Conservation (phyloP, 1,140 invertebrate genomes). For the Dendrolimus kikuchii region DNA sequence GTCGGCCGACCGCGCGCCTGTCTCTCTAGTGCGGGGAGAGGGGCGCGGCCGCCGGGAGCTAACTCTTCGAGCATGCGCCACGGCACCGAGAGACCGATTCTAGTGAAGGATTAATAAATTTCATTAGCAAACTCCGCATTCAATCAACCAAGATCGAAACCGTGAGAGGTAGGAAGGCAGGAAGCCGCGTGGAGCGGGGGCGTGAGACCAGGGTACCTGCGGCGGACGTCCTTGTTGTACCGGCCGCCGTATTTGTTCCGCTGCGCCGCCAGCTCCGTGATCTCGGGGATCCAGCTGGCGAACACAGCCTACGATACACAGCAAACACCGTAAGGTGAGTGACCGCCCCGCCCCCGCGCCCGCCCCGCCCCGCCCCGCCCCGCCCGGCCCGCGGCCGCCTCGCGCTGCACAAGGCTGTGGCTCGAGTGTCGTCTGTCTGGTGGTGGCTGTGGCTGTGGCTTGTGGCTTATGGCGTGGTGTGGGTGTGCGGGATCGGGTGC, state of each 20-base stretch:
- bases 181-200: slow-evolving; percentile 68
- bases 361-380: slow-evolving; percentile 35
- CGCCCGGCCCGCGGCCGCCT: slow-evolving; percentile 52
- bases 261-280: slow-evolving; percentile 97
- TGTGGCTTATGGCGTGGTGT: slow-evolving; percentile 46
- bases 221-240: slow-evolving; percentile 97
- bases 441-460: slow-evolving; percentile 37
- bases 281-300: slow-evolving; percentile 99
- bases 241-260: slow-evolving; percentile 98
- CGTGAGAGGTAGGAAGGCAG: slow-evolving; percentile 62
- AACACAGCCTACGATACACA: slow-evolving; percentile 92
- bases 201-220: slow-evolving; percentile 86
- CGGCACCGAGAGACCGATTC: slow-evolving; percentile 74
- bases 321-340: slow-evolving; percentile 64
- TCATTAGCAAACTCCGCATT: slow-evolving; percentile 74
- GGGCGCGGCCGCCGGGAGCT: slow-evolving; percentile 68
- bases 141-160: slow-evolving; percentile 73
- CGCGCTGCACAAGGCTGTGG: slow-evolving; percentile 65
- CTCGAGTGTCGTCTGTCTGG: slow-evolving; percentile 66
- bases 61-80: slow-evolving; percentile 73
- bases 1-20: slow-evolving; percentile 68
- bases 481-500: slow-evolving; percentile 65
- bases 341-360: slow-evolving; percentile 40
- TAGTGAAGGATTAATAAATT: slow-evolving; percentile 74
- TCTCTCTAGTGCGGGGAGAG: slow-evolving; percentile 56